Conservation (phyloP, 2,888 invertebrate species). For the Epicampocera succincta region DNA sequence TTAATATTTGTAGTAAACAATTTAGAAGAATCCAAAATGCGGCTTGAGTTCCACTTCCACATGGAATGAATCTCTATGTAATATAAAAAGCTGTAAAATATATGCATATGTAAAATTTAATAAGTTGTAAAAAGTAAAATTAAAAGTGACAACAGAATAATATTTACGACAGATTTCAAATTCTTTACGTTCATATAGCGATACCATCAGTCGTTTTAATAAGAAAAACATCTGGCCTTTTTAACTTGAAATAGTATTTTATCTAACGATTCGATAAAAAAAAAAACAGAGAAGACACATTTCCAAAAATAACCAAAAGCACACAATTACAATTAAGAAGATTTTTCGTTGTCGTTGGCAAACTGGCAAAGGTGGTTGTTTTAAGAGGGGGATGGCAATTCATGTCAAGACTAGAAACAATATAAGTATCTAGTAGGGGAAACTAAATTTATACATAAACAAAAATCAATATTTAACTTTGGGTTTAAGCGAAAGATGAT, state of each 20-base stretch:
- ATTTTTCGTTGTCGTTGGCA: constrained; percentile 10
- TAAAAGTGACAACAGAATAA: too few relatives aligned
- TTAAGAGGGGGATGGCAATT: constrained; percentile 38
- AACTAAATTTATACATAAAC: constrained; percentile 16
- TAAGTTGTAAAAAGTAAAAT: too few relatives aligned
- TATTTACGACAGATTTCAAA: too few relatives aligned
- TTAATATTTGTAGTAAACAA: too few relatives aligned
- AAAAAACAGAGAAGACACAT: constrained; percentile 2
- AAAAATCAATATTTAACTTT: constrained; percentile 32
- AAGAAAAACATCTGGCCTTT: constrained; percentile 32
- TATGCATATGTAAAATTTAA: too few relatives aligned
- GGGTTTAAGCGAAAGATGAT: constrained; percentile 5
- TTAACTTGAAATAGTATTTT: constrained; percentile 23
- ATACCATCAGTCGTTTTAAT: background rate
- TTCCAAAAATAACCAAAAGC: background rate
- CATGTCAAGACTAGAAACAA: constrained; percentile 8
- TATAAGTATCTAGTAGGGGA: background rate
- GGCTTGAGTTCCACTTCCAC: too few relatives aligned
- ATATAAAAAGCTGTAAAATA: too few relatives aligned
- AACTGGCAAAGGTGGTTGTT: constrained; percentile 35
- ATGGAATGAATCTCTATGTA: too few relatives aligned
- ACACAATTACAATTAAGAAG: constrained; percentile 17
- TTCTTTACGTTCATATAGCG: too few relatives aligned
- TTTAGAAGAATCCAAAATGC: too few relatives aligned
- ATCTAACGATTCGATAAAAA: background rate